Evolutionary conservation across 1,140 invertebrate species (phyloP).

Genomic region (Alviniconcha marisindica): DNA sequence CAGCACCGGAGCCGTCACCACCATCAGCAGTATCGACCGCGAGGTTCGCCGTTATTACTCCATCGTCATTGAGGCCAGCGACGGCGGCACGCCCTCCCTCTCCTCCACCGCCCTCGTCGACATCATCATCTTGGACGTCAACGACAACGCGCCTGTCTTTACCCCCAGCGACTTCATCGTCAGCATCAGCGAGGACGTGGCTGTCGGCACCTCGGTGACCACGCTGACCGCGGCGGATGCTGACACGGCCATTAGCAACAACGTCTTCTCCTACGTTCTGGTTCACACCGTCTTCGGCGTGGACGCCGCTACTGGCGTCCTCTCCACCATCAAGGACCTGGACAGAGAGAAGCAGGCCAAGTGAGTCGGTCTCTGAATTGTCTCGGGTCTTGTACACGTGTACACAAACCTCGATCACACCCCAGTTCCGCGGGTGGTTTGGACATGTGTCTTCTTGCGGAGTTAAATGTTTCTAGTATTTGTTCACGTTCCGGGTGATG

Average conservation of each 20-base stretch:
- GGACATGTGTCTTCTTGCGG: no score
- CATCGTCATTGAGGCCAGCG: constrained; percentile 50
- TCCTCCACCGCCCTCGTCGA: constrained; percentile 43
- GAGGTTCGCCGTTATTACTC: constrained; percentile 81
- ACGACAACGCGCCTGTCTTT: constrained; percentile 63
- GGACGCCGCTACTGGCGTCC: constrained; percentile 49
- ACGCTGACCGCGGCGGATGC: constrained; percentile 48
- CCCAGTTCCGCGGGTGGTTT: no score
- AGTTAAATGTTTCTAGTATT: no score
- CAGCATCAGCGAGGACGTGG: constrained; percentile 37
- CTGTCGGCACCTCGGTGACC: constrained; percentile 44
- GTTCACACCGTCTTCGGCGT: constrained; percentile 49
- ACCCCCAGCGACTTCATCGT: constrained; percentile 45
- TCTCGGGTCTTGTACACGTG: no score
- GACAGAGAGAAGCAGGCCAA: constrained; percentile 57
- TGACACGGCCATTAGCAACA: constrained; percentile 53
- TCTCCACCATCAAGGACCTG: constrained; percentile 50
- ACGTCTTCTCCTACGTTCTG: constrained; percentile 44
- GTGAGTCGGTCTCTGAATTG: no score
- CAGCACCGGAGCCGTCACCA: constrained; percentile 47
- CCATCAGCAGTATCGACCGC: constrained; percentile 79
- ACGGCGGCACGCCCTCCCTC: constrained; percentile 51
- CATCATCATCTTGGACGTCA: constrained; percentile 58
- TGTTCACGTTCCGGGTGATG: no score
- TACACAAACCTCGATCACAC: no score